Base-by-base conservation (phyloP, 2,113 vertebrate genomes). In the Octodon degus region DNA sequence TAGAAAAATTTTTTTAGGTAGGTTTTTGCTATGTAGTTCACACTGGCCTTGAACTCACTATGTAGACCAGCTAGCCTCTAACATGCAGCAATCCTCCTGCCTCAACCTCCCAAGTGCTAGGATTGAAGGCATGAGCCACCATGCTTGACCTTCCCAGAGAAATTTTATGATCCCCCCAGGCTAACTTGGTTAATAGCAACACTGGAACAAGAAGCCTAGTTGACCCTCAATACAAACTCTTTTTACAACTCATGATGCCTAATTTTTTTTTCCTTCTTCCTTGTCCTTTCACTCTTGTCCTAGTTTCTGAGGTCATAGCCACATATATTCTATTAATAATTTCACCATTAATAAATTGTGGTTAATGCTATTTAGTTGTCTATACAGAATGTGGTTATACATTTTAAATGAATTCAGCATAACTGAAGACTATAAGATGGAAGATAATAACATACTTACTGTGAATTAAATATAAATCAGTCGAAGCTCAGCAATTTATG, bases 391-490 rank as follows among this genome's bases (percentile, higher is more conserved):
- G 5, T 86, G 25, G 5, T 94, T 77, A 86, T 80, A 90, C 27
- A 82, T 92, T 90, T 77, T 62, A 93, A 95, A 86, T 95, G 89
- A 82, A 97, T 20, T 92, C 50, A 86, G 72, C 40, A 17, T 74
- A 89, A 94, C 22, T 55, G 16, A 93, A 89, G 9, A 76, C 40
- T 40, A 4, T 74, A 83, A 87, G 40, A 62, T 80, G 20, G 34
- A 89, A 91, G 77, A 14, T 19, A 93, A 80, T 79, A 1, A 89
- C 80, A 94, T 9, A 76, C 11, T 72, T 92, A n/a, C 30, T 86
- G 40, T 91, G 77, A 92, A 68, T 96, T 91, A 95, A 80, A 94
- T 63, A 91, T 86, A 92, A 96, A 91, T 94, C 65, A 83, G 0
- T 90, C 37, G 13, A 6, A 90, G 96, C 7, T 8, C 72, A 32